phyloP scores from a whole-genome alignment of 2,888 invertebrate genomes.

The Eupithecia exiguata region DNA sequence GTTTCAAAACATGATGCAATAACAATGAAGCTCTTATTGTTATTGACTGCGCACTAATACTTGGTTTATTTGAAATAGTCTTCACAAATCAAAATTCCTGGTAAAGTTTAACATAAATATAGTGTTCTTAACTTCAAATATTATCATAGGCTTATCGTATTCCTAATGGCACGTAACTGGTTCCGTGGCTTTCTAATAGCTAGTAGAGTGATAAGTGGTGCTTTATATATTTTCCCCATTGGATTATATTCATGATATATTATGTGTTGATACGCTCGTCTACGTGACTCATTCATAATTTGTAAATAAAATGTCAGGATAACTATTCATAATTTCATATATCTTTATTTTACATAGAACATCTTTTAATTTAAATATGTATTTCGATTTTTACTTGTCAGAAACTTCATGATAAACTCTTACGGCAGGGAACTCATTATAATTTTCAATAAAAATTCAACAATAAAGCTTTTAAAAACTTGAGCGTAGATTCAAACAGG shows the following conservation, averaged over 20 bases:
- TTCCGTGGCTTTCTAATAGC: too few species aligned
- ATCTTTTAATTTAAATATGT: slow-evolving; percentile 74
- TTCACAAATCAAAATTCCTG: too few species aligned
- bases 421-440: slow-evolving; percentile 76
- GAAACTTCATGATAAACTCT: slow-evolving; percentile 70
- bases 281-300: not conserved
- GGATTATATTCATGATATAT: too few species aligned
- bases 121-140: not conserved
- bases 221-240: too few species aligned
- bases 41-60: too few species aligned
- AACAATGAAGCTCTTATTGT: not conserved
- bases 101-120: not conserved
- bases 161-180: not conserved
- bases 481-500: slow-evolving; percentile 80
- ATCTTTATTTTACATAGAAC: slow-evolving; percentile 74
- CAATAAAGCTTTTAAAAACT: slow-evolving; percentile 82
- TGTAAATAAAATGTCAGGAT: slow-evolving; percentile 15
- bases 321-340: slow-evolving; percentile 48
- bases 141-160: not conserved
- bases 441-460: slow-evolving; percentile 77
- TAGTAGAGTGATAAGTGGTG: too few species aligned
- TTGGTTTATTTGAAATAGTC: too few species aligned
- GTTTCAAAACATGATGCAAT: not conserved
- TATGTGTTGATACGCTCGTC: too few species aligned
- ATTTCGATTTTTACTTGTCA: slow-evolving; percentile 61